phyloP scores from a whole-genome alignment of 2,797 vertebrate species.

The Arrhamphus sclerolepis region DNA sequence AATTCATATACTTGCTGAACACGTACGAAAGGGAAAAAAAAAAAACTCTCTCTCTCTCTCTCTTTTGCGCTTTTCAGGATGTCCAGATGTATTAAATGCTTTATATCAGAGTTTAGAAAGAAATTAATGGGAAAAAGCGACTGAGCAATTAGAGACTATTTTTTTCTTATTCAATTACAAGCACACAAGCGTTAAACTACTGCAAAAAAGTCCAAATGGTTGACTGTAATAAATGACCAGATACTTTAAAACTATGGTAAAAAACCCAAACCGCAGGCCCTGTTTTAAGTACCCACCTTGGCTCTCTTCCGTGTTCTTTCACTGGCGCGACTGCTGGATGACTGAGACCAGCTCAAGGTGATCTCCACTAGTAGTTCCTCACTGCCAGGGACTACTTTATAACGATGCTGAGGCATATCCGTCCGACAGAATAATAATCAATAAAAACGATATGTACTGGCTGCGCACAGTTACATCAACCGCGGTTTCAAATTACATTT shows the following conservation, averaged over 20 bases:
- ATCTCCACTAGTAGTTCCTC: slow-evolving; percentile 45
- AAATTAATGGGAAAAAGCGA: not conserved
- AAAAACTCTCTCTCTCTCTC: too few relatives aligned
- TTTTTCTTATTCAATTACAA: too few relatives aligned
- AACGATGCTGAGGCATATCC: slow-evolving; percentile 65
- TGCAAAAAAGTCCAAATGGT: not conserved
- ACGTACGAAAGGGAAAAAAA: too few relatives aligned
- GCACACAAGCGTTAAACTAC: too few relatives aligned
- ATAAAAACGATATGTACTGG: rapidly evolving
- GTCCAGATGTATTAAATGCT: too few relatives aligned
- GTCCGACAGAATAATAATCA: slow-evolving; percentile 53
- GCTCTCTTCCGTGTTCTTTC: not conserved
- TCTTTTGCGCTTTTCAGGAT: too few relatives aligned
- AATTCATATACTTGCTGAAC: too few relatives aligned
- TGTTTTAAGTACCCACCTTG: slow-evolving; percentile 58
- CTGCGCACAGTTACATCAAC: rapidly evolving
- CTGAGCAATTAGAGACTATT: not conserved
- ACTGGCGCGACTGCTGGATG: slow-evolving; percentile 42
- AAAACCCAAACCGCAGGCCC: not conserved
- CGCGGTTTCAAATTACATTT: rapidly evolving
- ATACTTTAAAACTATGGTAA: too few relatives aligned
- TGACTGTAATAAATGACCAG: too few relatives aligned
- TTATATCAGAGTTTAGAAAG: not conserved
- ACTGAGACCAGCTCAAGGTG: slow-evolving; percentile 74
- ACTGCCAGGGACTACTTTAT: slow-evolving; percentile 74